These are phyloP conservation scores for Chalcis sispes DNA, from an alignment of 2,888 invertebrate genomes.

Conservation along the genomic window DNA sequence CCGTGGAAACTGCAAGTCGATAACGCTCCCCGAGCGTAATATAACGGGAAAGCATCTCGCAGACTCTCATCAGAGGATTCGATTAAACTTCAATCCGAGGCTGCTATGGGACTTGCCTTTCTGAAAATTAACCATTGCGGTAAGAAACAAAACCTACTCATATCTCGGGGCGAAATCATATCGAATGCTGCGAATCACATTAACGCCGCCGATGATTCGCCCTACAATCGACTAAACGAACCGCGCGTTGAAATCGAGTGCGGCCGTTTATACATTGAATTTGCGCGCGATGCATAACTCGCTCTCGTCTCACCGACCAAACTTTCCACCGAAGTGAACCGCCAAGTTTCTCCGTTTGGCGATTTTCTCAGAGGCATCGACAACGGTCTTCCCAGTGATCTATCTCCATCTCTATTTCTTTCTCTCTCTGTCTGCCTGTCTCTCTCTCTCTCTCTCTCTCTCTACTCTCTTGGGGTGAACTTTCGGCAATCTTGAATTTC, in stretches of 20 bases:
- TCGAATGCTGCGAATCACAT: slow-evolving; percentile 45
- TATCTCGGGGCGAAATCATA: slow-evolving; percentile 23
- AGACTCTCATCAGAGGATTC: neutral
- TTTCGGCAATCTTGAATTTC: slow-evolving; percentile 41
- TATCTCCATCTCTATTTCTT: neutral
- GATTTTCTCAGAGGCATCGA: slow-evolving; percentile 31
- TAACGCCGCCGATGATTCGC: slow-evolving; percentile 43
- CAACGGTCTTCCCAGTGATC: slow-evolving; percentile 15
- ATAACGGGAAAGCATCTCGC: neutral
- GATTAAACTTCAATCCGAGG: neutral
- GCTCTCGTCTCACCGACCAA: neutral
- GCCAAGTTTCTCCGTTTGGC: neutral
- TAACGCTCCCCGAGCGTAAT: neutral
- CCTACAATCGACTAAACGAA: neutral
- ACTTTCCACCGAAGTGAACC: neutral
- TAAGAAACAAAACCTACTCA: slow-evolving; percentile 21
- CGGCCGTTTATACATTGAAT: slow-evolving; percentile 28
- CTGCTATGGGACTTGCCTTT: neutral
- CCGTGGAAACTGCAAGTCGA: slow-evolving; percentile 18
- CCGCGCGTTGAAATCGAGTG: slow-evolving; percentile 25
- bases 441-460: too few relatives aligned
- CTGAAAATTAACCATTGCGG: slow-evolving; percentile 23
- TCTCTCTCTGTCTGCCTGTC: slow-evolving; percentile 2
- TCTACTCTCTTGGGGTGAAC: slow-evolving; percentile 24
- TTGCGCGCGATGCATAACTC: neutral